A percentile compares a stretch with the other conserved stretches of the same genome.
phyloP scores from a whole-genome alignment of 2,888 invertebrate genomes.

The Apamea epomidion region DNA sequence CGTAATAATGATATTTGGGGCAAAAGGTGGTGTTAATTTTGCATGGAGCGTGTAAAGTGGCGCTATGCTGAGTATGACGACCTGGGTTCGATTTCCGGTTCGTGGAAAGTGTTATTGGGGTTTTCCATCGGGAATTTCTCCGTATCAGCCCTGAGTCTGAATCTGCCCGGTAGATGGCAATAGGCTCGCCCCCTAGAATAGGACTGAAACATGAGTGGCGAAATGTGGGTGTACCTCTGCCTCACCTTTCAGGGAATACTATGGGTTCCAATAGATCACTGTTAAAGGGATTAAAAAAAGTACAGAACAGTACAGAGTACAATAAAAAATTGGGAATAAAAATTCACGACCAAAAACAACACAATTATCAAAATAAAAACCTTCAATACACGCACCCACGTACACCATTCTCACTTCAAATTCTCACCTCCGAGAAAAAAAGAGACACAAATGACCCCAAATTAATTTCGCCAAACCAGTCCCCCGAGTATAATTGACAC shows the following conservation, averaged over 20 bases:
- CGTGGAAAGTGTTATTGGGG: background rate
- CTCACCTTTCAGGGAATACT: background rate
- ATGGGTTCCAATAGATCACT: no score
- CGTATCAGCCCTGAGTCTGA: background rate
- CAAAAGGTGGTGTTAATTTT: background rate
- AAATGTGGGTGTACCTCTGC: no score
- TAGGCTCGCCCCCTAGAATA: background rate
- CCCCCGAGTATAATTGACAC: conserved; percentile 51
- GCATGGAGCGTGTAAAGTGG: background rate
- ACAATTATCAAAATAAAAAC: background rate
- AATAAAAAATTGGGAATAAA: background rate
- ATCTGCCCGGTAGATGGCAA: background rate
- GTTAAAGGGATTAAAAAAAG: background rate
- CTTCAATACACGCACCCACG: conserved; percentile 2
- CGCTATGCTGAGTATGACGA: background rate
- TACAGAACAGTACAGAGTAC: background rate
- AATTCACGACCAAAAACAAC: background rate
- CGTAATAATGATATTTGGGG: background rate
- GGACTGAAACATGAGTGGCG: background rate
- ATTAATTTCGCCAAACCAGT: conserved; percentile 58
- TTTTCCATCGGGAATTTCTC: background rate
- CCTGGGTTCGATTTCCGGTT: background rate
- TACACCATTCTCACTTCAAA: conserved; percentile 48
- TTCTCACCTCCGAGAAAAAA: conserved; percentile 41
- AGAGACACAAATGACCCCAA: conserved; percentile 26